Base-by-base conservation (phyloP, 2,113 vertebrate species). In the Lampris megalopsis region DNA sequence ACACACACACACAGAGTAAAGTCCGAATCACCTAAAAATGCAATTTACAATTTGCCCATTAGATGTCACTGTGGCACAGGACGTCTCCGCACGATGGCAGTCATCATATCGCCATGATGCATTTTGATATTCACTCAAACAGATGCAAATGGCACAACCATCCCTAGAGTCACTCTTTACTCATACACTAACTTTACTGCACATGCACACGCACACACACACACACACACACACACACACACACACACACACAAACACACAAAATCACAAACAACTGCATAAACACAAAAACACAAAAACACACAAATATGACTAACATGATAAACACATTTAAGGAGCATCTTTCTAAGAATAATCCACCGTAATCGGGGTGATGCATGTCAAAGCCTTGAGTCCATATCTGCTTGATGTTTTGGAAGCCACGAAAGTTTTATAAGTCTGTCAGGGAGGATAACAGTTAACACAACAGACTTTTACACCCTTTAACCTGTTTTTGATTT, bases 11-110 rank as follows among this genome's bases (percentile, higher is more conserved):
- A 75, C 2, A 69, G 1, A 50, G 36, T 35, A 61, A 3, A 38
- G 49, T 43, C 5, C 45, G 37, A 42, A 74, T 0, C 35, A 35
- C 41, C 54, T 59, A 35, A 67, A 73, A 38, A 79, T 71, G 75
- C 63, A 77, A 66, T 36, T 6, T 35, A 42, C 13, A 65, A 71
- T 62, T 5, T 9, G 3, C 74, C 92, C 93, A 93, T 91, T 86
- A 92, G 93, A 85, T 89, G 92, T 70, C 91, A 79, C 81, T 89
- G 88, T 92, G 83, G 76, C 68, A 75, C 75, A 90, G 3, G 13
- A 7, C 47, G 41, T 45, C 24, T 1, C 9, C 9, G 4, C 24
- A 1, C 2, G 9, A 7, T 9, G 11, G 36, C 40, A 41, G 24
- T 24, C 59, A 61, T 9, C 6, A 13, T 6, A 4, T 5, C n/a